Base-by-base conservation (phyloP, 2,888 invertebrate species). In the Drosophila flavopinicola region DNA sequence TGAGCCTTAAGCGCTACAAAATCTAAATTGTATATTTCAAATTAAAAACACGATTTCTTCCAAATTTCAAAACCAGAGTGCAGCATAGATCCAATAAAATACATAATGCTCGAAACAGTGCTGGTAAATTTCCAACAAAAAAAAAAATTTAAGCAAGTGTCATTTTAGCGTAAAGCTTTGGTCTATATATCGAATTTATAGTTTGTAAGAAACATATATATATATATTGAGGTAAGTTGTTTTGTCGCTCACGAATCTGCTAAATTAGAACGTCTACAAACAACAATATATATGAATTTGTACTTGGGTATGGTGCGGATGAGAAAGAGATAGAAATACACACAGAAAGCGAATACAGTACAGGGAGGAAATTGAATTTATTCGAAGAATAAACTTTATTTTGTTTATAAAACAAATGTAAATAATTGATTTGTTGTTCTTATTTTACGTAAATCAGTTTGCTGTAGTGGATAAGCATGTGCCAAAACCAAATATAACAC, bases 331-430 rank as follows among this genome's bases (percentile, higher is more conserved):
- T 3, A 41, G 9, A 35, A 3, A 20, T 15, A 17, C 38, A 17
- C 1, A 13, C 6, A 5, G 37, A 15, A 10, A 29, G 7, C 17
- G 32, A 3, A 15, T 29, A n/a, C 5, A 17, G 11, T 15, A n/a
- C 9, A 11, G 23, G 9, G 7, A 39, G 11, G 27, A 44, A 58
- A 48, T 58, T 11, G 47, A 38, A 56, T 85, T 71, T 68, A 68
- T 68, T 74, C 65, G 17, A 56, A 58, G 75, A 82, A 82, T 85
- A 85, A 85, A 85, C 59, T 78, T 85, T 64, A 68, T 56, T 72
- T 77, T 68, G 56, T 37, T 54, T 48, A 49, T 48, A 32, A 57
- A 27, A 44, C 20, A 45, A 64, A 48, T 49, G 45, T 60, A 54
- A 58, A 29, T 11, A 53, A 67, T 45, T 54, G 33, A 75, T 63